Evolutionary conservation across 2,797 vertebrate genomes (phyloP), one percentile per base, ranked within the genome.

Genomic region (Enteromius unitaeniatus): DNA sequence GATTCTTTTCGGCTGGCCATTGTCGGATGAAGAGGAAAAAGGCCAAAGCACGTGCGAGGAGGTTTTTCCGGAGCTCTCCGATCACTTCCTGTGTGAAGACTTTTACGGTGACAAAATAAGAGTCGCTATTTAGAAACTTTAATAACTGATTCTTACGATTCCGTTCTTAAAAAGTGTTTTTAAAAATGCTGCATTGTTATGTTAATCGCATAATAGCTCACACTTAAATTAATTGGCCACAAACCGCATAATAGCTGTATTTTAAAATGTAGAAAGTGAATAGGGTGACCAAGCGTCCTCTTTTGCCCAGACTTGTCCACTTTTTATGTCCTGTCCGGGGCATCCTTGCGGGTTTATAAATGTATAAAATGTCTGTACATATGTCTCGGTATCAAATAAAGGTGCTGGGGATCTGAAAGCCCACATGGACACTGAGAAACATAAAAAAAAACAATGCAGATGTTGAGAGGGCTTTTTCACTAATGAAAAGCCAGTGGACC

Each of bases 1-100:
- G 92, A 83, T 4, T 93, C 92, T 86, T 91, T 92, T 15, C 91
- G 91, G 11, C 91, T 21, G 64, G 92, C 88, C 92, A 94, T 93
- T 3, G 28, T 73, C 15, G 15, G 26, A 23, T 0, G 49, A 45
- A 42, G 47, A 68, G 31, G 34, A 70, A 49, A 0, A 42, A 19
- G 58, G 31, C 17, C 34, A 2, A 45, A 83, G 7, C 81, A 69
- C 81, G 31, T 49, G 60, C 7, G 2, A 21, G 0, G 53, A n/a
- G 4, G 2, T 1, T 37, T 1, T 86, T 82, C 84, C 84, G 67
- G 67, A 13, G 2, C 23, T 11, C 69, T 0, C 2, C 0, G 11
- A 19, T 0, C 7, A 34, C 37, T 83, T 77, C 64, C 70, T 9
- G 76, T 13, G 23, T 15, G 21, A 53, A 40, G 13, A 23, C 60